These are phyloP conservation scores for Dolichotis patagonum DNA, from an alignment of 2,113 vertebrate species.

Conservation along the genomic window DNA sequence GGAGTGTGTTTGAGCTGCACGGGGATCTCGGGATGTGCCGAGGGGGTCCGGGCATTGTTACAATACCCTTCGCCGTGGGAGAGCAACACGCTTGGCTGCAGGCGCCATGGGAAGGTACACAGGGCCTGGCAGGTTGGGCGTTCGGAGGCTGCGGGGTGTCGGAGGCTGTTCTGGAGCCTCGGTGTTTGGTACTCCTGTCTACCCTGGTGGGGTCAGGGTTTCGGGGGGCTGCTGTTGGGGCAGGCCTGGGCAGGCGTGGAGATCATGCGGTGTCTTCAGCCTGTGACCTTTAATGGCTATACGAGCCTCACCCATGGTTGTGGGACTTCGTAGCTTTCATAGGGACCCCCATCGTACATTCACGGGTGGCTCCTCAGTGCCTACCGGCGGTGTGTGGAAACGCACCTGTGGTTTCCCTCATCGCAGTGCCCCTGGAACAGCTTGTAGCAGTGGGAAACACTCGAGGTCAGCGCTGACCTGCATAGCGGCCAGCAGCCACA, in stretches of 20 bases:
- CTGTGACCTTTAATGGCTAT: background rate
- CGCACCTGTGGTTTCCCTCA: background rate
- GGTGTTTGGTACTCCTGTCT: no score
- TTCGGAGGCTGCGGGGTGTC: no score
- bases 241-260: rapidly evolving
- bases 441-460: background rate
- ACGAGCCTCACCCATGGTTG: background rate
- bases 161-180: background rate
- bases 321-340: background rate
- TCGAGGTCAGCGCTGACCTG: background rate
- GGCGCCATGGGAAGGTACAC: rapidly evolving
- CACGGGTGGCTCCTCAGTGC: background rate
- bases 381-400: background rate
- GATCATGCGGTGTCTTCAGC: background rate
- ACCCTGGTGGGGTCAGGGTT: no score
- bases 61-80: background rate
- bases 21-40: background rate
- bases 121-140: rapidly evolving
- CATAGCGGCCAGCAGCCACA: background rate
- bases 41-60: background rate
- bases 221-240: background rate
- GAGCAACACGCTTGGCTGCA: background rate
- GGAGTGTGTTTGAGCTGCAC: background rate
- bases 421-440: background rate
- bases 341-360: background rate